These are phyloP conservation scores for Notarius lentiginosus DNA, from an alignment of 2,113 vertebrate genomes.

Conservation along the genomic window DNA sequence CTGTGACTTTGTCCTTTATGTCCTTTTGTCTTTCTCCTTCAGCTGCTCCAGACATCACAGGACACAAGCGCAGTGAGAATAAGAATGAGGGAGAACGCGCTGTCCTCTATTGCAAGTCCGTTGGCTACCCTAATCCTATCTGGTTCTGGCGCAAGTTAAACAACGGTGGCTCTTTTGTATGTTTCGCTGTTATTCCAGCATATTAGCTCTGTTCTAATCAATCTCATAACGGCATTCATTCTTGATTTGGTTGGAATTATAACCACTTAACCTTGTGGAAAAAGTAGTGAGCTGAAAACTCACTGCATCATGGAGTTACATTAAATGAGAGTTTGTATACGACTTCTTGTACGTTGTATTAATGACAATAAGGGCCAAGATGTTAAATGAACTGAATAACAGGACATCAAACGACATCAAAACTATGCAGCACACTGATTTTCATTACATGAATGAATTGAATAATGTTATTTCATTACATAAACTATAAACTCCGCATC, in stretches of 20 bases:
- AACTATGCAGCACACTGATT: not conserved
- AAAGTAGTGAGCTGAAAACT: not conserved
- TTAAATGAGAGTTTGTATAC: not conserved
- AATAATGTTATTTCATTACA: not conserved
- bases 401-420: not conserved
- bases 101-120: slow-evolving; percentile 90
- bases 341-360: too few relatives aligned
- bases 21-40: slow-evolving; percentile 34
- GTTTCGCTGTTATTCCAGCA: slow-evolving; percentile 42
- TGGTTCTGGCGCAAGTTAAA: slow-evolving; percentile 89
- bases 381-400: not conserved
- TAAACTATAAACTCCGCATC: not conserved
- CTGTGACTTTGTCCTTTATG: not conserved
- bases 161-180: slow-evolving; percentile 75
- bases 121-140: slow-evolving; percentile 87
- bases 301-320: not conserved
- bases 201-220: not conserved
- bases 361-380: too few relatives aligned
- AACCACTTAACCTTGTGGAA: not conserved
- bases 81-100: slow-evolving; percentile 92
- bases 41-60: slow-evolving; percentile 88
- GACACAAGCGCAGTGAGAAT: slow-evolving; percentile 96
- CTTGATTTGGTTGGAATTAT: not conserved
- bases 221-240: not conserved
- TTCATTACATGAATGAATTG: not conserved